Evolutionary conservation across 2,888 invertebrate species (phyloP), one percentile per base, ranked within the genome.

Genomic region (Rhagonycha fulva): DNA sequence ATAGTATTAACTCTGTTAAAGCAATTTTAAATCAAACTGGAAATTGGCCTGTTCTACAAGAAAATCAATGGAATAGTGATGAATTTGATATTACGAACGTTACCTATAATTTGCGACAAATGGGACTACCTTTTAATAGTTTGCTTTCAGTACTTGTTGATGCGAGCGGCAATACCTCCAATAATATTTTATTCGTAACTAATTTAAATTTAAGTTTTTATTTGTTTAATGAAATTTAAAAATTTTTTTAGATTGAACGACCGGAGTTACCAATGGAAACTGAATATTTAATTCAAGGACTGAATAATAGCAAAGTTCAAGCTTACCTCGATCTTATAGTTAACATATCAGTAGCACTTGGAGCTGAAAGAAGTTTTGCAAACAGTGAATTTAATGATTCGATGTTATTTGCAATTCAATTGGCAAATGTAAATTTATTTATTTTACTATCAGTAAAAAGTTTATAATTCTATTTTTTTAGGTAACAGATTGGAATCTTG

Each of bases 31-130:
- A 90, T 32, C 89, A 91, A n/a, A 89, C 98, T 24, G 98, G 98
- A 0, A 97, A 97, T 3, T 98, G 98, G 98, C 98, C 98, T 0
- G 94, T 95, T n/a, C 88, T 97, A 60, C 93, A 94, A 80, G 96
- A 94, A 0, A 90, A 92, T 28, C 79, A 85, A 0, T 97, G 97
- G 97, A 90, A 93, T 80, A 92, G 92, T 4, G 87, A 86, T 0
- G 86, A 89, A 12, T 97, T 95, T 89, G 90, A 92, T 79, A 97
- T 97, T 97, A 93, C 93, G 82, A 89, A 94, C 80, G 93, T 94
- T 0, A 94, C 96, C 10, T 96, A 95, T 89, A 93, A 92, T 78
- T 96, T 96, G 89, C 91, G 96, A 62, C 88, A 90, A 71, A 89
- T 91, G 70, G 97, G 97, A 2, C 96, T 96, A 88, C 95, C 95